Evolutionary conservation across 2,113 vertebrate genomes (phyloP).

Genomic region (Mastomys natalensis): DNA sequence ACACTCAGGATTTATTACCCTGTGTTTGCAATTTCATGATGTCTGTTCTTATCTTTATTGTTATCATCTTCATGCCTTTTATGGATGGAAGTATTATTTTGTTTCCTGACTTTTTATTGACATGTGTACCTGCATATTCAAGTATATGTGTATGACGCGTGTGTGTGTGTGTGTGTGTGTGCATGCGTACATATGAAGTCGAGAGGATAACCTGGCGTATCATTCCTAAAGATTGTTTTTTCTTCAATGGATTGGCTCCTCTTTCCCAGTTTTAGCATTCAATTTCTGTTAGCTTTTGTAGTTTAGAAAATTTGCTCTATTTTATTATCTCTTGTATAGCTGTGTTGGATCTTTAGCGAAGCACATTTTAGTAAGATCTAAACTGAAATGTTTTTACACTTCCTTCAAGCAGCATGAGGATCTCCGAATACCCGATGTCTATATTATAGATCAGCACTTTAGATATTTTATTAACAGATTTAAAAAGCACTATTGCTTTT

Average conservation of each 20-base stretch:
- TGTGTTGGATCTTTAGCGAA: background rate
- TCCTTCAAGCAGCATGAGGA: background rate
- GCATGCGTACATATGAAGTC: background rate
- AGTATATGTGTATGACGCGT: background rate
- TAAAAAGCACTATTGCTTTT: background rate
- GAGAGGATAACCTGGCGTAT: background rate
- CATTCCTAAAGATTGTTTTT: background rate
- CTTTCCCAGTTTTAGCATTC: background rate
- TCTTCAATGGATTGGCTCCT: background rate
- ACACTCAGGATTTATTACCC: background rate
- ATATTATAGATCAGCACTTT: background rate
- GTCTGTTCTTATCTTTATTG: background rate
- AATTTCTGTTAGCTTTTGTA: background rate
- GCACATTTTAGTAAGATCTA: background rate
- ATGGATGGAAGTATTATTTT: background rate
- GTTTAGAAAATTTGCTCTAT: no score
- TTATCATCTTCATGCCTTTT: background rate
- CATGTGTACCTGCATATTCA: no score
- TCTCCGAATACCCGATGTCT: no score
- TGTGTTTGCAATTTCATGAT: background rate
- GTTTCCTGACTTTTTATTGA: slow-evolving; percentile 45
- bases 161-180: background rate
- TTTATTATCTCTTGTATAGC: background rate
- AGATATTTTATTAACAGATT: background rate
- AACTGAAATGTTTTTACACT: background rate